Evolutionary conservation across 2,888 invertebrate species (phyloP), one percentile per base, ranked within the genome.

Genomic region (Ochlodes sylvanus): DNA sequence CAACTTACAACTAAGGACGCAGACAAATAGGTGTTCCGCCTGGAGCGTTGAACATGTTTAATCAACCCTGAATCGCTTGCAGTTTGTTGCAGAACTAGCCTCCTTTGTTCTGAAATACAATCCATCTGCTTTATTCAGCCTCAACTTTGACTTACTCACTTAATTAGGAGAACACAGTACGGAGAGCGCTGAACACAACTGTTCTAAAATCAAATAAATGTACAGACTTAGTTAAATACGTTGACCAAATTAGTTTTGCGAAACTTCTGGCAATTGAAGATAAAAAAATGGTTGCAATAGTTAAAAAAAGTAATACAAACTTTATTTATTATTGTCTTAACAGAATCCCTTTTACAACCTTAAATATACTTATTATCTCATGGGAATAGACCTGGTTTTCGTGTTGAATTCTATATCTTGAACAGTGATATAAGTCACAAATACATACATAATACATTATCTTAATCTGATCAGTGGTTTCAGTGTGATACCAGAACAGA

Each of bases 1-100:
- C 57, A n/a, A 65, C 44, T 44, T 42, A n/a, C 17, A 58, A 66
- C 52, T 15, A 44, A 17, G n/a, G 67, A 61, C 55, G 55, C 32
- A 42, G 61, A 61, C 55, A 67, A 67, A 67, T 67, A 67, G 55
- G 42, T 19, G 32, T 66, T 58, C n/a, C 44, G 57, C 32, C 44
- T 50, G 42, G 21, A 44, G 44, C 54, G 3, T 10, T 61, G 54
- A 67, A 61, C 55, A 61, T 76, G 77, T 76, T 79, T 76, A 79
- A 81, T 81, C 81, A 79, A 76, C 75, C 61, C 67, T 76, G 77
- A 75, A 76, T 76, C 77, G 75, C 73, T 75, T 75, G 63, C 69
- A 71, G 38, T 66, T 62, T 64, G 66, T 62, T 56, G 47, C 50
- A 68, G 57, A 50, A 47, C 58, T 55, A 50, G 47, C 21, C 67